Percentiles rank a stretch among this genome's conserved stretches.
Evolutionary conservation across 35 echinoderm and acorn worm species (phyloP).

Genomic region (Apostichopus parvimensis): DNA sequence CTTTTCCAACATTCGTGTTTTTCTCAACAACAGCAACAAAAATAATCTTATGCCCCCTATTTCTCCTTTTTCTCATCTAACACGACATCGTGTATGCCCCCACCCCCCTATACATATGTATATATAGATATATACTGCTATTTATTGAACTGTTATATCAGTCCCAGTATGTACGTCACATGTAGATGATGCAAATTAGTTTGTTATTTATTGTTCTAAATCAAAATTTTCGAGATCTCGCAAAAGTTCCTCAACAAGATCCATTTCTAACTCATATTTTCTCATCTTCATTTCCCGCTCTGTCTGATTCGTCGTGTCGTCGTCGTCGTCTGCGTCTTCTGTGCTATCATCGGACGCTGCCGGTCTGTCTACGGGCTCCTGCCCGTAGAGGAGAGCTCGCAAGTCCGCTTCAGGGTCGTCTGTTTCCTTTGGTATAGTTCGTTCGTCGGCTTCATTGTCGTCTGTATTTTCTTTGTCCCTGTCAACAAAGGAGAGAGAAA

Average conservation of each 20-base stretch:
- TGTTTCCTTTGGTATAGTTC: not conserved
- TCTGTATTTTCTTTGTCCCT: not conserved
- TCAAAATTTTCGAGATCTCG: slow-evolving; percentile 20
- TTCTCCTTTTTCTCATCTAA: too few relatives aligned
- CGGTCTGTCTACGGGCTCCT: not conserved
- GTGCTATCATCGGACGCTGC: not conserved
- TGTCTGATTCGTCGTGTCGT: not conserved
- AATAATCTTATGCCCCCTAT: too few relatives aligned
- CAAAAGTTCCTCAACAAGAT: slow-evolving; percentile 9
- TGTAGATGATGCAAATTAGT: too few relatives aligned
- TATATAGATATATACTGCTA: too few relatives aligned
- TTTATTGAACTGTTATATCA: too few relatives aligned
- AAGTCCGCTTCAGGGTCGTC: not conserved
- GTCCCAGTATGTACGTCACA: too few relatives aligned
- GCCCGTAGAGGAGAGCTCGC: slow-evolving; percentile 17
- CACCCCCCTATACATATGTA: too few relatives aligned
- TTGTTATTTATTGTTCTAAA: not conserved
- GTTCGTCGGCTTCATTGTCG: not conserved
- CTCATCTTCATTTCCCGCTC: not conserved
- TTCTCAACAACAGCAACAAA: too few relatives aligned
- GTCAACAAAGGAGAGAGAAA: not conserved
- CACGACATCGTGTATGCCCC: too few relatives aligned
- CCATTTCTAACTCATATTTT: slow-evolving; percentile 19
- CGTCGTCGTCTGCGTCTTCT: too few relatives aligned
- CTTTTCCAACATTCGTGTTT: too few relatives aligned